These are phyloP conservation scores for Isotomurus palustris DNA, from an alignment of 2,888 invertebrate genomes.

Conservation along the genomic window DNA sequence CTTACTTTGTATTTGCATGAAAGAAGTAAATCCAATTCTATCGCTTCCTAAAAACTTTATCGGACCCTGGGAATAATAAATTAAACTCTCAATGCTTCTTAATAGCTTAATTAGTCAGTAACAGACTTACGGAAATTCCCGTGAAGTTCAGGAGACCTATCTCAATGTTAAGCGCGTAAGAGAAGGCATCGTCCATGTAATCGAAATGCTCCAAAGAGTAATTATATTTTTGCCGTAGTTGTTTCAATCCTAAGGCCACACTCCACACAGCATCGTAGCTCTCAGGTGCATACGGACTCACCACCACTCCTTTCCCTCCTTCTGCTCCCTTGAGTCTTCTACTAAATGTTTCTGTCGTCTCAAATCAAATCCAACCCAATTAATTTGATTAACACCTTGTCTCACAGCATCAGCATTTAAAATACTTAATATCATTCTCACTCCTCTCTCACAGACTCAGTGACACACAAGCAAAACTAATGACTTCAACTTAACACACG, in stretches of 20 bases:
- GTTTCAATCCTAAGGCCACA: slow-evolving; percentile 67
- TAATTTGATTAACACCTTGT: slow-evolving; percentile 8
- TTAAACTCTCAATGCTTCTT: neutral
- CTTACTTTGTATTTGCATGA: slow-evolving; percentile 82
- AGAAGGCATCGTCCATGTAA: slow-evolving; percentile 68
- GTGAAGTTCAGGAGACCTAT: slow-evolving; percentile 70
- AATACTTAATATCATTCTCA: too few relatives aligned
- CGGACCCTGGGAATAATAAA: slow-evolving; percentile 64
- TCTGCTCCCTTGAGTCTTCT: slow-evolving; percentile 15
- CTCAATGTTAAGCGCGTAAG: slow-evolving; percentile 64
- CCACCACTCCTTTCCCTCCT: slow-evolving; percentile 2
- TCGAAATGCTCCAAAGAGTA: slow-evolving; percentile 61
- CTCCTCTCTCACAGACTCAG: too few relatives aligned
- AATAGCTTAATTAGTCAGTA: neutral
- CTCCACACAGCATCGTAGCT: slow-evolving; percentile 91
- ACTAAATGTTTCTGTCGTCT: slow-evolving; percentile 27
- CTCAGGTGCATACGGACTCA: slow-evolving; percentile 21
- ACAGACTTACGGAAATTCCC: slow-evolving; percentile 74
- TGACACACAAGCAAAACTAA: too few relatives aligned
- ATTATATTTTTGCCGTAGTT: slow-evolving; percentile 53
- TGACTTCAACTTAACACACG: too few relatives aligned
- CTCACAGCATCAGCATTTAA: too few relatives aligned
- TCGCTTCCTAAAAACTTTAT: slow-evolving; percentile 85
- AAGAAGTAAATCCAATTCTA: slow-evolving; percentile 77
- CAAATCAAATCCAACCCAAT: slow-evolving; percentile 9